A percentile compares a stretch with the other conserved stretches of the same genome.
phyloP scores from a whole-genome alignment of 2,113 vertebrate genomes.

The Leptobrachium leishanense region DNA sequence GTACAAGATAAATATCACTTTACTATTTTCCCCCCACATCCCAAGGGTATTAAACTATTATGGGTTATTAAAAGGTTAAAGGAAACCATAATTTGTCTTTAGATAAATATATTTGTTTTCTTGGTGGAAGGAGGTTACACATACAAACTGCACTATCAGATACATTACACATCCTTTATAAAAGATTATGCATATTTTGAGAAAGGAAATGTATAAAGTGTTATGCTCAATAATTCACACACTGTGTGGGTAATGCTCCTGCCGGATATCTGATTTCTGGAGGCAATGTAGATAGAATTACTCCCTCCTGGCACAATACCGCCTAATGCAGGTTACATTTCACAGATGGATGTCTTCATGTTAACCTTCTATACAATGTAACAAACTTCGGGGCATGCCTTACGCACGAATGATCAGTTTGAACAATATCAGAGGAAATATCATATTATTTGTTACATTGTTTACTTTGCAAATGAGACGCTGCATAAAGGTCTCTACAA shows the following conservation, averaged over 20 bases:
- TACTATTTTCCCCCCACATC: not conserved
- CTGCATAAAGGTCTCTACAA: constrained; percentile 17
- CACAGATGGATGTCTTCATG: not conserved
- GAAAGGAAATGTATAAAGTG: not conserved
- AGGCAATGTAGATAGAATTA: not conserved
- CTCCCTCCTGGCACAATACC: not conserved
- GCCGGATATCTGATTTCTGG: not conserved
- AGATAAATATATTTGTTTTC: not conserved
- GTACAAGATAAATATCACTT: no score
- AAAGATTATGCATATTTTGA: not conserved
- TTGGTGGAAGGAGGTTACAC: not conserved
- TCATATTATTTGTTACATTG: constrained; percentile 7
- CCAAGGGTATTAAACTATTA: not conserved
- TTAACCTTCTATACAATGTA: not conserved
- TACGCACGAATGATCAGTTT: constrained; percentile 1
- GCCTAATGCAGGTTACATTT: not conserved
- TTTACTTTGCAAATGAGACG: constrained; percentile 18
- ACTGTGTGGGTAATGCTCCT: not conserved
- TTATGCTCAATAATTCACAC: not conserved
- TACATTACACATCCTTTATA: not conserved
- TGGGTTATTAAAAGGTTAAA: not conserved
- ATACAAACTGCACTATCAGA: not conserved
- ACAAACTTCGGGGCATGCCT: not conserved
- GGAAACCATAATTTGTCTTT: not conserved
- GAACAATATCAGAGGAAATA: constrained; percentile 27